These are phyloP conservation scores for Digitonthophagus gazella DNA, from an alignment of 2,888 invertebrate genomes.

Conservation along the genomic window DNA sequence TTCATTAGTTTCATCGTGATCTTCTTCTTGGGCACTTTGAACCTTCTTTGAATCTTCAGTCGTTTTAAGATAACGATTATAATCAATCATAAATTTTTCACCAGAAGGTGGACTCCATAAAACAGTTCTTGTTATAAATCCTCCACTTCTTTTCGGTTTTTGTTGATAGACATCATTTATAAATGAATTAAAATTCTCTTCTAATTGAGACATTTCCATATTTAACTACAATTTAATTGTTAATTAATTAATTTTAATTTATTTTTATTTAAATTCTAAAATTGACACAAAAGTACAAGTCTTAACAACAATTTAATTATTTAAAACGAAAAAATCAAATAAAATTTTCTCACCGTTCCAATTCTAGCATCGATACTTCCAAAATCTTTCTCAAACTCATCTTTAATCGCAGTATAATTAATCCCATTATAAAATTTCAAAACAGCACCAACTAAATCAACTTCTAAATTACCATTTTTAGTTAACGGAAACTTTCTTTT, in stretches of 20 bases:
- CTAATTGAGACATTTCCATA: slow-evolving; percentile 69
- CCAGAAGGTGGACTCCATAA: slow-evolving; percentile 63
- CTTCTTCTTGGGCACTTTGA: slow-evolving; percentile 27
- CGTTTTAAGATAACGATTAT: slow-evolving; percentile 39
- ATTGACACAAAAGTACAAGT: too few species aligned
- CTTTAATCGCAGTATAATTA: slow-evolving; percentile 64
- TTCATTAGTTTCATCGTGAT: slow-evolving; percentile 42
- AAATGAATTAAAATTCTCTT: slow-evolving; percentile 68
- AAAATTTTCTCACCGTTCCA: slow-evolving; percentile 61
- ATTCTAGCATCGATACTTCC: slow-evolving; percentile 65
- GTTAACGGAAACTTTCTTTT: slow-evolving; percentile 74
- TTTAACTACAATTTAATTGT: slow-evolving; percentile 58
- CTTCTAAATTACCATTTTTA: slow-evolving; percentile 64
- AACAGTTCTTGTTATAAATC: slow-evolving; percentile 69
- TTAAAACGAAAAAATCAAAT: background rate
- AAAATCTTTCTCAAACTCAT: slow-evolving; percentile 70
- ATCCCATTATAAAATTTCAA: slow-evolving; percentile 67
- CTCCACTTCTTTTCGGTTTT: slow-evolving; percentile 66
- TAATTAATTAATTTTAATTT: slow-evolving; percentile 7
- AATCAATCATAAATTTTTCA: slow-evolving; percentile 69
- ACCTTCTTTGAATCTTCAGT: slow-evolving; percentile 34
- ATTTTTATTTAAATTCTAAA: too few species aligned
- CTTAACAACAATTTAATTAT: too few species aligned
- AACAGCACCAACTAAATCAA: slow-evolving; percentile 62
- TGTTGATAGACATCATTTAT: slow-evolving; percentile 63